These are phyloP conservation scores for Oxystoma pomonae DNA, from an alignment of 2,888 invertebrate genomes.

Conservation along the genomic window DNA sequence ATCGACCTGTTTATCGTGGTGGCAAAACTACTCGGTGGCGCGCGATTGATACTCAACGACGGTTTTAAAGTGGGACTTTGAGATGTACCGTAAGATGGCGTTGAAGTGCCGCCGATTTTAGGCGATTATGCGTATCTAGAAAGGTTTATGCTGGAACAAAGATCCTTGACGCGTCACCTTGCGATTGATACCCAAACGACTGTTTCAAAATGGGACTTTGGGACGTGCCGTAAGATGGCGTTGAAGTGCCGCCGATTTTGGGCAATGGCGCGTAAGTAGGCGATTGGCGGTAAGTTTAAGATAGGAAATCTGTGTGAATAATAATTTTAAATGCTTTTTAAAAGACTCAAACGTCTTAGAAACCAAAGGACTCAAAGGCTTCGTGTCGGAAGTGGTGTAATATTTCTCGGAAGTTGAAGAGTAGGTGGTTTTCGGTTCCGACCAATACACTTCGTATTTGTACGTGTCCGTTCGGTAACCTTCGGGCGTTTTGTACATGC, in stretches of 20 bases:
- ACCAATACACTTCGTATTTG: slow-evolving; percentile 43
- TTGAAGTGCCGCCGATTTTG: slow-evolving; percentile 16
- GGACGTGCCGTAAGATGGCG: slow-evolving; percentile 6
- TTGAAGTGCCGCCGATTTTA: too few relatives aligned
- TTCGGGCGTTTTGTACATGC: slow-evolving; percentile 44
- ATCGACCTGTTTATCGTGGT: slow-evolving; percentile 57
- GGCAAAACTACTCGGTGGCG: slow-evolving; percentile 64
- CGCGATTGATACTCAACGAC: slow-evolving; percentile 42
- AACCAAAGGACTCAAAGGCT: slow-evolving; percentile 28
- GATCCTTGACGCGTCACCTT: background rate
- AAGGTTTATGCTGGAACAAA: background rate
- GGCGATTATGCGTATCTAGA: too few relatives aligned
- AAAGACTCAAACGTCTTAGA: slow-evolving; percentile 34
- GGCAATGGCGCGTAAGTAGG: slow-evolving; percentile 11
- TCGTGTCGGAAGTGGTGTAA: slow-evolving; percentile 34
- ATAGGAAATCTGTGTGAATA: too few relatives aligned
- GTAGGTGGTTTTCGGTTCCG: slow-evolving; percentile 39
- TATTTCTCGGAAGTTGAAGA: slow-evolving; percentile 42
- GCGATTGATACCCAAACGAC: background rate
- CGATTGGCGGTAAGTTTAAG: slow-evolving; percentile 29
- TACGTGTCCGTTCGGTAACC: slow-evolving; percentile 44
- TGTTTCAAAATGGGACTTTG: slow-evolving; percentile 12
- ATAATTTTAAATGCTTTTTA: too few relatives aligned
- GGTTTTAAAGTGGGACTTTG: slow-evolving; percentile 38
- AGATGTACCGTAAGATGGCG: too few relatives aligned